Conservation (phyloP, 1,140 invertebrate genomes). For the Calephelis virginiensis region DNA sequence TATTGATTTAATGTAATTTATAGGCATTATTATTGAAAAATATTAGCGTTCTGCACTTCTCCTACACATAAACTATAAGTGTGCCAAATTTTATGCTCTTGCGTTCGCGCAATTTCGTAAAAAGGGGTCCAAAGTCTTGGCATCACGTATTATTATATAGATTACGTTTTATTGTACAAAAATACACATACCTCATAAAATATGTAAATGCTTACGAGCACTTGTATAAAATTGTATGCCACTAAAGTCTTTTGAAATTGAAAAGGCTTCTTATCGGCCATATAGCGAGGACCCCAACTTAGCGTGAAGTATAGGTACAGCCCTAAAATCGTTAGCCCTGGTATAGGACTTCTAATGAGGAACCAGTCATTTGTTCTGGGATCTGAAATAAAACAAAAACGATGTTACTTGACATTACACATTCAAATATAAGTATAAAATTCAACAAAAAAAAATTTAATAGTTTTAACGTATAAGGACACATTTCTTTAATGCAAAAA, state of each 20-base stretch:
- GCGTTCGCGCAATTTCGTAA: too few relatives aligned
- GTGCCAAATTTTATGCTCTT: too few relatives aligned
- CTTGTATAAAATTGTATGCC: conserved; percentile 90
- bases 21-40: too few relatives aligned
- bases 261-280: conserved; percentile 89
- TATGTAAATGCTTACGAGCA: conserved; percentile 86
- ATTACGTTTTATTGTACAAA: too few relatives aligned
- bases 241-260: conserved; percentile 87
- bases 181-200: conserved; percentile 82
- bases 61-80: too few relatives aligned
- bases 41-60: too few relatives aligned
- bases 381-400: conserved; percentile 78
- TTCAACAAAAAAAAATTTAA: too few relatives aligned
- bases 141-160: too few relatives aligned
- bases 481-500: too few relatives aligned
- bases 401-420: background rate
- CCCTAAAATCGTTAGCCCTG: conserved; percentile 84
- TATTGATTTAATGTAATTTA: too few relatives aligned
- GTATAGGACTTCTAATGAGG: conserved; percentile 87
- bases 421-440: background rate
- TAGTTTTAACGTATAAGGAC: too few relatives aligned
- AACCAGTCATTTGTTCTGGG: conserved; percentile 91
- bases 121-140: too few relatives aligned
- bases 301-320: conserved; percentile 86
- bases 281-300: conserved; percentile 87